phyloP scores from a whole-genome alignment of 2,888 invertebrate species.

The Panzeria rudis region DNA sequence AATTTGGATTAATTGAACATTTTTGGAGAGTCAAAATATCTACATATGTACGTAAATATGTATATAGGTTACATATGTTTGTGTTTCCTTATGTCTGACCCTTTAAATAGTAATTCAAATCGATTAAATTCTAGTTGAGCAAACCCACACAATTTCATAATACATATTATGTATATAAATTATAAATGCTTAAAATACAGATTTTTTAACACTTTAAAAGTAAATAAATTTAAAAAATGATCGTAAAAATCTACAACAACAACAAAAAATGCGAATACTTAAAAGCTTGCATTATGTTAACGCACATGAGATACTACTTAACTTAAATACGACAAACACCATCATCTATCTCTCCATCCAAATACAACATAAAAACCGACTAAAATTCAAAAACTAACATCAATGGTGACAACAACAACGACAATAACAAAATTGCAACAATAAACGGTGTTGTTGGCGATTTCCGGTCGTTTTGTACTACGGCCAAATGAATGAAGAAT shows the following conservation, averaged over 20 bases:
- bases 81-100: not conserved
- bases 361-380: conserved; percentile 9
- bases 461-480: conserved; percentile 78
- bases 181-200: conserved; percentile 34
- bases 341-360: not conserved
- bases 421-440: conserved; percentile 76
- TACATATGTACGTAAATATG: not conserved
- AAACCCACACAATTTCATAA: conserved; percentile 54
- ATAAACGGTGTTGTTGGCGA: conserved; percentile 77
- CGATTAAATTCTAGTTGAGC: conserved; percentile 33
- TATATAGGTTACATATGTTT: too few species aligned
- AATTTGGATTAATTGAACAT: too few species aligned
- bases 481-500: conserved; percentile 59
- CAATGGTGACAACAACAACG: conserved; percentile 20
- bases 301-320: conserved; percentile 67
- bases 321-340: conserved; percentile 53
- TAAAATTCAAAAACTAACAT: conserved; percentile 43
- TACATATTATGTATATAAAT: too few species aligned
- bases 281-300: conserved; percentile 43
- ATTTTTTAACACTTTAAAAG: conserved; percentile 61
- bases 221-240: conserved; percentile 53
- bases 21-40: not conserved
- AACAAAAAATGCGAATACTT: conserved; percentile 3
- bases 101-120: conserved; percentile 38
- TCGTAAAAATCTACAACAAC: conserved; percentile 29